phyloP scores from a whole-genome alignment of 2,113 vertebrate species.

The Neofelis nebulosa region DNA sequence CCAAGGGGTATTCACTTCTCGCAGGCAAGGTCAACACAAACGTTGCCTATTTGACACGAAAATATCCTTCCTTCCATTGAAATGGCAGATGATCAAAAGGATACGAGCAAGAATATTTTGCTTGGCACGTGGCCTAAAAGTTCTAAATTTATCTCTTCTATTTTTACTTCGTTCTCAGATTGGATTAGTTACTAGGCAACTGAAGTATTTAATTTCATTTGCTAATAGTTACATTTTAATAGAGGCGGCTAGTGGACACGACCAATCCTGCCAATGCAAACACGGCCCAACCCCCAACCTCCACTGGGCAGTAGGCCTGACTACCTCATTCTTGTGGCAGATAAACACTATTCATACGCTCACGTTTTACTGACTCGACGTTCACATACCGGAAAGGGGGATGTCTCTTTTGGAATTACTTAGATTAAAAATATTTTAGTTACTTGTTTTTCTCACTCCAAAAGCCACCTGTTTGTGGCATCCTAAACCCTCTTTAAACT shows the following conservation, averaged over 20 bases:
- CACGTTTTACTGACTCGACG: not conserved
- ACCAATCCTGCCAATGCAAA: not conserved
- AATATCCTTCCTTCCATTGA: conserved; percentile 76
- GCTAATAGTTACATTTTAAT: conserved; percentile 84
- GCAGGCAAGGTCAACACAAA: conserved; percentile 62
- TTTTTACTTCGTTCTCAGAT: conserved; percentile 86
- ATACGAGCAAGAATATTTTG: conserved; percentile 84
- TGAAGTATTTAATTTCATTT: conserved; percentile 85
- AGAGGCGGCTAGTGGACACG: conserved; percentile 68
- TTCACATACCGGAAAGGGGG: not conserved
- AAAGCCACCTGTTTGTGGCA: not conserved
- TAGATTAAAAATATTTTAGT: not conserved
- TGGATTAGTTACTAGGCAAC: conserved; percentile 90
- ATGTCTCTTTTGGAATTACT: not conserved
- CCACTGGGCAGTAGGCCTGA: not conserved
- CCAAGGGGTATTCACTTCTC: conserved; percentile 49
- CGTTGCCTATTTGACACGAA: not conserved
- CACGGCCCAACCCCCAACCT: not conserved
- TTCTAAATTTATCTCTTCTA: conserved; percentile 88
- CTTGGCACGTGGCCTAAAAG: conserved; percentile 85
- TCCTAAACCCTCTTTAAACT: not conserved
- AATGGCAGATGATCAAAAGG: conserved; percentile 80
- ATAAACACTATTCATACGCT: not conserved
- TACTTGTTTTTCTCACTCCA: not conserved
- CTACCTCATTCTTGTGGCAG: not conserved